A percentile compares a stretch with the other conserved stretches of the same genome.
These are phyloP conservation scores for Muschampia plurimacula DNA, from an alignment of 2,888 invertebrate genomes.

Conservation along the genomic window DNA sequence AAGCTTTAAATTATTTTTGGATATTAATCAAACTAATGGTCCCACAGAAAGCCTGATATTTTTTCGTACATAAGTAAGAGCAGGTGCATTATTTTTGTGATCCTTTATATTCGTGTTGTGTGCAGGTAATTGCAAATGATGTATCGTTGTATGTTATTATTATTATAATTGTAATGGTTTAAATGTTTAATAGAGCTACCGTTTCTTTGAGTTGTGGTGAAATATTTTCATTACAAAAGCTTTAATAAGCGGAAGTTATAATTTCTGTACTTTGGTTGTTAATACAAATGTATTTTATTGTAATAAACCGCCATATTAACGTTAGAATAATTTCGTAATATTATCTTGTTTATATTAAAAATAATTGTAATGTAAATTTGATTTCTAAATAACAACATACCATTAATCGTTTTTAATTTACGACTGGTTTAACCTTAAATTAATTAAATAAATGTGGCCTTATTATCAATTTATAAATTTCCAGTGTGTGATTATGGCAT, in stretches of 20 bases:
- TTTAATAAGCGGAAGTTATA: constrained; percentile 10
- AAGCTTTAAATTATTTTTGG: constrained; percentile 84
- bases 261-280: constrained; percentile 37
- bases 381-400: constrained; percentile 40
- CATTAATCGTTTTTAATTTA: constrained; percentile 48
- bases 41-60: constrained; percentile 60
- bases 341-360: constrained; percentile 49
- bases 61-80: constrained; percentile 64
- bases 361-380: constrained; percentile 49
- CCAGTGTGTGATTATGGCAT: constrained; percentile 78
- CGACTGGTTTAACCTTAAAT: constrained; percentile 54
- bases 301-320: constrained; percentile 66
- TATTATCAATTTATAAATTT: constrained; percentile 68
- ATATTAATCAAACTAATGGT: constrained; percentile 56
- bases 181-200: constrained; percentile 11
- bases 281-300: constrained; percentile 42
- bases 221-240: constrained; percentile 10
- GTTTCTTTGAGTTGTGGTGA: constrained; percentile 23
- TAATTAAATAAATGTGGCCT: constrained; percentile 71
- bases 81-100: constrained; percentile 79
- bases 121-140: constrained; percentile 16
- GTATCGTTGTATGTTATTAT: constrained; percentile 6
- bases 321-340: constrained; percentile 53
- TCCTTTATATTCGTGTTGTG: constrained; percentile 65
- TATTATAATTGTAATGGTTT: constrained; percentile 13